Percentiles rank a stretch among this genome's conserved stretches.
These are phyloP conservation scores for Syngnathus scovelli DNA, from an alignment of 2,113 vertebrate genomes.

Conservation along the genomic window DNA sequence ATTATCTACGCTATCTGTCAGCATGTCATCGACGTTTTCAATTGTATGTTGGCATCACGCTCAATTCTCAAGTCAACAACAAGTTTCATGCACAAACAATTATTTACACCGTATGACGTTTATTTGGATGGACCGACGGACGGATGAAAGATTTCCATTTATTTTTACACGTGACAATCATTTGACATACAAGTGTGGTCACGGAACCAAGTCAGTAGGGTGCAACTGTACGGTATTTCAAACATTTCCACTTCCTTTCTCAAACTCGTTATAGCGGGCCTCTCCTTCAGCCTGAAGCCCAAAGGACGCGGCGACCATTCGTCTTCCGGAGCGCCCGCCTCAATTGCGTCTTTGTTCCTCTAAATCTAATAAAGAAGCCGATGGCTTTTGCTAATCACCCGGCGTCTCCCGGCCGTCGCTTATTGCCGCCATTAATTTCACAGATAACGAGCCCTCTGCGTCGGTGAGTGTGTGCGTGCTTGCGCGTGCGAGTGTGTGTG, in stretches of 20 bases:
- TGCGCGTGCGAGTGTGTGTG: background rate
- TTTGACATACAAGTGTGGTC: too few species aligned
- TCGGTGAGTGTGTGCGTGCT: background rate
- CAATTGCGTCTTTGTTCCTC: slow-evolving; percentile 63
- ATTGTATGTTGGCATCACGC: too few species aligned
- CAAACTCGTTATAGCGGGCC: slow-evolving; percentile 1
- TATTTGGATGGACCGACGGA: too few species aligned
- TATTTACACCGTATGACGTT: too few species aligned
- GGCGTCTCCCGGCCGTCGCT: slow-evolving; percentile 60
- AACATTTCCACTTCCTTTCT: background rate
- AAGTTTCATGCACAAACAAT: too few species aligned
- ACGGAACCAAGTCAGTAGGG: too few species aligned
- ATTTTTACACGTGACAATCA: too few species aligned
- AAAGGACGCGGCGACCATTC: slow-evolving; percentile 42
- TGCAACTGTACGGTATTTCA: background rate
- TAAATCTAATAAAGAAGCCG: slow-evolving; percentile 68
- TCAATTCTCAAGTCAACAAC: too few species aligned
- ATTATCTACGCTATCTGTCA: too few species aligned
- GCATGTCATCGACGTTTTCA: too few species aligned
- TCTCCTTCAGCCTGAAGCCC: slow-evolving; percentile 28
- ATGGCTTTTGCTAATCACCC: slow-evolving; percentile 68
- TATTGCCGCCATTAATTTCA: slow-evolving; percentile 68
- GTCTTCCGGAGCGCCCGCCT: slow-evolving; percentile 49
- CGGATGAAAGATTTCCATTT: too few species aligned
- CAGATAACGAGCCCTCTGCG: slow-evolving; percentile 53